phyloP scores from a whole-genome alignment of 2,797 vertebrate species.

The Gambusia yucatana region DNA sequence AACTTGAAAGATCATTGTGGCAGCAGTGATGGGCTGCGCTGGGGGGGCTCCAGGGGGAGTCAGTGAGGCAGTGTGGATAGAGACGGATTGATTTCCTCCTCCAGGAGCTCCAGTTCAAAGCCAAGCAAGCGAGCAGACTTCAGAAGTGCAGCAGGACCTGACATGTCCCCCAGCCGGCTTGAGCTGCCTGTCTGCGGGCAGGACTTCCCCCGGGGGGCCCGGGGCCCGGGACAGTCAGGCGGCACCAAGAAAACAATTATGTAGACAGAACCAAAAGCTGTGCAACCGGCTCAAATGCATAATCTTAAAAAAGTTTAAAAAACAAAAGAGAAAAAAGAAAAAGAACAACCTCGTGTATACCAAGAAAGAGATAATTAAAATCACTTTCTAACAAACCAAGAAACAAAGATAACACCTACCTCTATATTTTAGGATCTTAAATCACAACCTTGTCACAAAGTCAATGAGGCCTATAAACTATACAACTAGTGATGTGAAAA shows the following conservation, averaged over 20 bases:
- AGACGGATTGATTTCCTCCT: constrained; percentile 81
- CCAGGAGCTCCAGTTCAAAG: constrained; percentile 81
- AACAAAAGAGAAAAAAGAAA: background rate
- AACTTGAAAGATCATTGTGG: constrained; percentile 71
- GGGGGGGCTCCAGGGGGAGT: constrained; percentile 56
- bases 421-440: constrained; percentile 24
- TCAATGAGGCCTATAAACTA: constrained; percentile 20
- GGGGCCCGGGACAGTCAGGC: constrained; percentile 75
- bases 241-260: constrained; percentile 81
- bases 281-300: constrained; percentile 48
- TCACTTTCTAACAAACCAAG: background rate
- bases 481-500: constrained; percentile 39
- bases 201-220: constrained; percentile 78
- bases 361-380: background rate
- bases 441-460: constrained; percentile 26
- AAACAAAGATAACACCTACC: background rate
- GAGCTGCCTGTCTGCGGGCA: constrained; percentile 79
- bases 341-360: background rate
- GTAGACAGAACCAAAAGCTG: constrained; percentile 54
- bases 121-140: constrained; percentile 77
- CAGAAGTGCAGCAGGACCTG: constrained; percentile 80
- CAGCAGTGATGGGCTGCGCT: constrained; percentile 41
- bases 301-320: constrained; percentile 9
- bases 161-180: constrained; percentile 77
- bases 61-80: constrained; percentile 37